Evolutionary conservation across 2,797 vertebrate species (phyloP), one percentile per base, ranked within the genome.

Genomic region (Coreius guichenoti): DNA sequence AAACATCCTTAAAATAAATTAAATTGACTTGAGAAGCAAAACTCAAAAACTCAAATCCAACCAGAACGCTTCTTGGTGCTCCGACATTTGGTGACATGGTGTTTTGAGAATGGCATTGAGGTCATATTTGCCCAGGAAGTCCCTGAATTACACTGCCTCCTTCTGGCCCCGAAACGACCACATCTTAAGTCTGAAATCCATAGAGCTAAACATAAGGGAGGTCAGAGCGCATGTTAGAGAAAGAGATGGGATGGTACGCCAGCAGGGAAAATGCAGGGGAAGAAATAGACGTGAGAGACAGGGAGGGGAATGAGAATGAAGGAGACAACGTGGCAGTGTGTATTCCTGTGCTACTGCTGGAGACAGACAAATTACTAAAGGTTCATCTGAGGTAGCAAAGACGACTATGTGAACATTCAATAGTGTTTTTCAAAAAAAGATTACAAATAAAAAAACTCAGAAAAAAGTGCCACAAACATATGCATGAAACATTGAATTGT

Each of bases 291-390:
- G 5, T 86, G 39, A 89, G 72, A 89, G 68, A 83, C 89, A 90
- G 88, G 89, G 82, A 88, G 86, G 58, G 81, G 87, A 89, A 81
- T 86, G 43, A 88, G 80, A 90, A 88, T 21, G 87, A 80, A 89
- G 91, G 89, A 92, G 93, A 92, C 93, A 82, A 95, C 95, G 95
- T 95, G 95, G 95, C 95, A 95, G 91, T 92, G 91, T 91, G 89
- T 93, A 29, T 85, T 91, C 88, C 88, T 84, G 86, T 83, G 88
- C 68, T 90, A 88, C 84, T 82, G 68, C 88, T 91, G 91, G 90
- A 92, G 21, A 86, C 54, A 87, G 89, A 76, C 87, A 85, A 54
- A 87, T 87, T 82, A 90, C 82, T 82, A 72, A 39, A 90, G 90
- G 94, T 94, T 95, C 92, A 94, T 90, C 63, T 91, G 88, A 94